A percentile compares a stretch with the other conserved stretches of the same genome.
These are phyloP conservation scores for Pempheris klunzingeri DNA, from an alignment of 2,797 vertebrate species.

Conservation along the genomic window DNA sequence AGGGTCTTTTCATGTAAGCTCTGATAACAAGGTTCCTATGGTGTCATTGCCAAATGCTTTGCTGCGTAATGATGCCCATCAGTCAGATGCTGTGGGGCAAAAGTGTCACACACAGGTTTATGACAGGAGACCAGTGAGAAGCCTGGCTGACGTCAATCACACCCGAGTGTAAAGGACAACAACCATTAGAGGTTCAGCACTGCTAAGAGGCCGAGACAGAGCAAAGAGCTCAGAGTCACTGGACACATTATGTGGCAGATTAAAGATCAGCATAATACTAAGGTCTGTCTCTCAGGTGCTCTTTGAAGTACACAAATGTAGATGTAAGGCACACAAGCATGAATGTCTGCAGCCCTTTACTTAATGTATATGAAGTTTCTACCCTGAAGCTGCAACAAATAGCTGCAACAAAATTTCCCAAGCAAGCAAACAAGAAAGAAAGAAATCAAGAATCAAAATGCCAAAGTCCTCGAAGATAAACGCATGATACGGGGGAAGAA, in stretches of 20 bases:
- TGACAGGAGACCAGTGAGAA: constrained; percentile 58
- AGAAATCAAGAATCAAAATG: not conserved
- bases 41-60: constrained; percentile 53
- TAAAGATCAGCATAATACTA: not conserved
- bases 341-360: not conserved
- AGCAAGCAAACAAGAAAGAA: not conserved
- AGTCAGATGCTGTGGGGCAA: constrained; percentile 48
- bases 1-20: constrained; percentile 50
- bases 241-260: constrained; percentile 21
- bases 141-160: constrained; percentile 81
- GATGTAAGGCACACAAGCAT: not conserved
- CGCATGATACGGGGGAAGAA: not conserved
- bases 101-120: constrained; percentile 68
- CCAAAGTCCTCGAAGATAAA: not conserved
- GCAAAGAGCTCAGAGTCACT: constrained; percentile 13
- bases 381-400: not conserved
- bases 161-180: constrained; percentile 75
- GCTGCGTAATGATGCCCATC: constrained; percentile 43
- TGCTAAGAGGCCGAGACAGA: constrained; percentile 44
- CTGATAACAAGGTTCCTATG: constrained; percentile 44
- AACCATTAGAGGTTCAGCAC: constrained; percentile 73
- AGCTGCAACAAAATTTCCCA: not conserved
- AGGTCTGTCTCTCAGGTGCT: not conserved
- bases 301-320: constrained; percentile 9
- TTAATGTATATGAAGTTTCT: not conserved